Evolutionary conservation across 1,140 invertebrate genomes (phyloP), one percentile per base, ranked within the genome.

Genomic region (Octopus bimaculoides): DNA sequence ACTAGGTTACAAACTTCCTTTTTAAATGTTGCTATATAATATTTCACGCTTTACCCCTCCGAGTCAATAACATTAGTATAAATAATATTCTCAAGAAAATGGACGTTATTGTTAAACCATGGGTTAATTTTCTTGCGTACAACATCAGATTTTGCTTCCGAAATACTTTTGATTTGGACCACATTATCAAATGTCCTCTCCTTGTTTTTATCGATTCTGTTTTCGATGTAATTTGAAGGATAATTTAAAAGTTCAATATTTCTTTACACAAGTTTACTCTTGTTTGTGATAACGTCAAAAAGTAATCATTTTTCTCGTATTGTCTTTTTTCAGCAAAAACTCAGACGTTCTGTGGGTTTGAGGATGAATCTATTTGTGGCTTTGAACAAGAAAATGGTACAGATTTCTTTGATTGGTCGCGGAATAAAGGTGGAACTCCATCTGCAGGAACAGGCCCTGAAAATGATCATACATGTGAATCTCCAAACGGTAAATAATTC

Each of bases 321-420:
- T 56, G 75, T 77, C 17, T 77, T 54, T 55, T 85, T 86, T 75
- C 84, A 88, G 87, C 85, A 8, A 88, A 88, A 78, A 88, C 87
- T 1, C 83, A 84, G 77, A 84, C 84, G 1, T 88, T 87, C 77
- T 88, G 87, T 79, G 86, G 85, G 4, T 88, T 88, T 81, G 87
- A 88, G 76, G 86, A 88, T 26, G 83, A 84, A 2, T 82, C 86
- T 14, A 75, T 87, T 7, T 89, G 88, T 81, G 88, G 88, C 26
- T 89, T 86, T 69, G 85, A 77, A 9, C 86, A 88, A 55, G 81
- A 83, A 4, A 85, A 85, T 56, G 79, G 74, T 53, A 84, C 81
- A 56, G 86, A 87, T 56, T 80, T 82, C 80, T 89, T 89, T 80
- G 84, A 89, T 81, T 89, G 88, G 89, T 80, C 78, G 2, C 76